Base-by-base conservation (phyloP, 2,888 invertebrate species). In the Trachelus tabidus region DNA sequence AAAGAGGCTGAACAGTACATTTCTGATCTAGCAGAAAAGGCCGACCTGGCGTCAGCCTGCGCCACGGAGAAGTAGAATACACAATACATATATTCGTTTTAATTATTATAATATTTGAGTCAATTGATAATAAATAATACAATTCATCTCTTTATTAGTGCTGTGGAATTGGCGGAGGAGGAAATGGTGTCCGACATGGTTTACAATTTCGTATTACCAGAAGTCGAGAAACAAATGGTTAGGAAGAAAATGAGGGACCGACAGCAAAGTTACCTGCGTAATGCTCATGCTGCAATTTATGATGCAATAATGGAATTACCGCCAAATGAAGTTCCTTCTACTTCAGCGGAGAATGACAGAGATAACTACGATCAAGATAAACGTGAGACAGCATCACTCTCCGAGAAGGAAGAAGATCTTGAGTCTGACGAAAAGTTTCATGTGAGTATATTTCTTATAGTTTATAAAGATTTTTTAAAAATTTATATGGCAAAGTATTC, bases 1-100 rank as follows among this genome's bases (percentile, higher is more conserved):
- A 90, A 92, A 33, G 92, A 94, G 81, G 94, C 95, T 0, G 90
- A 92, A 15, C 84, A 90, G 4, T 93, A 94, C 79, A 92, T 95
- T 30, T 87, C 92, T n/a, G 87, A 91, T 9, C 82, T 94, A 73
- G 94, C 95, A 0, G 91, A 92, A 11, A 92, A 93, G 83, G 93
- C 95, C 68, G 95, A 95, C 82, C 89, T 91, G 79, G 92, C 94
- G 76, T 92, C 93, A 1, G 89, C 92, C 78, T 90, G 92, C 79
- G 85, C 92, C 12, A 91, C 92, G 12, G 82, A 87, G 69, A 85
- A 87, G 86, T 84, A 75, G 56, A 91, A 92, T 79, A 90, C 12
- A 85, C 12, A 85, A 83, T 90, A 71, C 87, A 40, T 56, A 33
- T 31, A 71, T 9, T 31, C 1, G 31, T 9, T 12, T 15, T 71